Evolutionary conservation across 2,113 vertebrate genomes (phyloP).

Genomic region (Collichthys lucidus): DNA sequence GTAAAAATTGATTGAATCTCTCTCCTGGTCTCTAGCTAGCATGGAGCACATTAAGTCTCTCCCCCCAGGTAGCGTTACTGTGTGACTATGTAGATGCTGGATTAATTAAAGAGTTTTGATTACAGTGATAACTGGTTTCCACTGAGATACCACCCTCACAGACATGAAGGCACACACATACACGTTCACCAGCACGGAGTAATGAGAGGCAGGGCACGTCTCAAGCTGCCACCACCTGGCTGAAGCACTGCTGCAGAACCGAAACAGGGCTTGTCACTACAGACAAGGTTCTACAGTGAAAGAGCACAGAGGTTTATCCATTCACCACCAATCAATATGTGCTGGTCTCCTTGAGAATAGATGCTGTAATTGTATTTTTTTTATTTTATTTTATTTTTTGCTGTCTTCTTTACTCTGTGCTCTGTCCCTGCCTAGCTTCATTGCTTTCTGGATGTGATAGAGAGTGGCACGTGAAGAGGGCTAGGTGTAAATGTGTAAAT

Average conservation of each 20-base stretch:
- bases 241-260: conserved; percentile 42
- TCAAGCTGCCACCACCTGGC: conserved; percentile 40
- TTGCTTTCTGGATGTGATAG: conserved; percentile 23
- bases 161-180: conserved; percentile 33
- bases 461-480: not conserved
- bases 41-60: conserved; percentile 60
- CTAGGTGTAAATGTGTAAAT: conserved; percentile 7
- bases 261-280: conserved; percentile 54
- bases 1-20: conserved; percentile 47
- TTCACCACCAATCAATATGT: conserved; percentile 62
- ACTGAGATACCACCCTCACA: conserved; percentile 55
- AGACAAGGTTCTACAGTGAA: conserved; percentile 41
- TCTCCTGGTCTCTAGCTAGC: conserved; percentile 43
- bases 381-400: not conserved
- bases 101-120: conserved; percentile 84
- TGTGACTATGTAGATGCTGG: conserved; percentile 70
- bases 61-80: conserved; percentile 67
- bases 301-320: conserved; percentile 49
- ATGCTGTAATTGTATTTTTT: conserved; percentile 51
- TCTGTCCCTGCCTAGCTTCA: conserved; percentile 15
- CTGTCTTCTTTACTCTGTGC: conserved; percentile 7
- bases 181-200: conserved; percentile 31
- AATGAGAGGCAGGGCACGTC: conserved; percentile 51
- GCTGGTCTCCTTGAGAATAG: conserved; percentile 55
- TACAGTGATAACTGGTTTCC: conserved; percentile 73